These are phyloP conservation scores for Lacerta viridis DNA, from an alignment of 2,797 vertebrate species.

Conservation along the genomic window DNA sequence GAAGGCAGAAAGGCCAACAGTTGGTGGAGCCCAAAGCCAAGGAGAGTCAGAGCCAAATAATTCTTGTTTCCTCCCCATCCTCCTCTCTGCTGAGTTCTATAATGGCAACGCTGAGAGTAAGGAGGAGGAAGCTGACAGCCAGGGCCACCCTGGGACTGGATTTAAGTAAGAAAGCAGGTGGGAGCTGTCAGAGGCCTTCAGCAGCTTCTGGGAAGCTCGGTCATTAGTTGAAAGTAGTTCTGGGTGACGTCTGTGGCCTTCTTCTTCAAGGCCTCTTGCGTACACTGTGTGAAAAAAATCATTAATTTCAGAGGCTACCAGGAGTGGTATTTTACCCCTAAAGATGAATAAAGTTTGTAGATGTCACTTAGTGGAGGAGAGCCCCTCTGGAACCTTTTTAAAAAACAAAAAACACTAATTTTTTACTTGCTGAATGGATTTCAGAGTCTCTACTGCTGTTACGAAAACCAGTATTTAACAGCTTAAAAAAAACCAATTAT, in stretches of 20 bases:
- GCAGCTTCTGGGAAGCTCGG: neutral
- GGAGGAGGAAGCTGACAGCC: no score
- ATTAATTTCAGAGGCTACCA: fast-evolving
- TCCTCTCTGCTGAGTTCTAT: no score
- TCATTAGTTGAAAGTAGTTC: neutral
- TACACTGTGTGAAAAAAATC: neutral
- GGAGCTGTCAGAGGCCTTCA: no score
- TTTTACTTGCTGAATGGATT: neutral
- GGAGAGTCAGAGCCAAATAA: no score
- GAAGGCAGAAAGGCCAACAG: neutral
- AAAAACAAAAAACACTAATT: neutral
- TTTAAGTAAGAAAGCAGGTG: no score
- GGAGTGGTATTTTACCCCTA: neutral
- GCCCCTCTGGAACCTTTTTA: neutral
- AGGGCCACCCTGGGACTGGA: no score
- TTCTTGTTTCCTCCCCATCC: no score
- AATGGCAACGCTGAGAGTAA: no score
- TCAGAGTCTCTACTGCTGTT: fast-evolving
- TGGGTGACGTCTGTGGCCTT: fast-evolving
- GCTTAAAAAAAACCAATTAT: neutral
- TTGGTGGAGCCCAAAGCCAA: no score
- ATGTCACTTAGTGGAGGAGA: neutral
- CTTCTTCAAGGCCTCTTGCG: neutral
- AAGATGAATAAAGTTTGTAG: neutral
- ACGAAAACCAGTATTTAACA: neutral